Evolutionary conservation across 2,797 vertebrate genomes (phyloP), one percentile per base, ranked within the genome.

Genomic region (Astyanax mexicanus): DNA sequence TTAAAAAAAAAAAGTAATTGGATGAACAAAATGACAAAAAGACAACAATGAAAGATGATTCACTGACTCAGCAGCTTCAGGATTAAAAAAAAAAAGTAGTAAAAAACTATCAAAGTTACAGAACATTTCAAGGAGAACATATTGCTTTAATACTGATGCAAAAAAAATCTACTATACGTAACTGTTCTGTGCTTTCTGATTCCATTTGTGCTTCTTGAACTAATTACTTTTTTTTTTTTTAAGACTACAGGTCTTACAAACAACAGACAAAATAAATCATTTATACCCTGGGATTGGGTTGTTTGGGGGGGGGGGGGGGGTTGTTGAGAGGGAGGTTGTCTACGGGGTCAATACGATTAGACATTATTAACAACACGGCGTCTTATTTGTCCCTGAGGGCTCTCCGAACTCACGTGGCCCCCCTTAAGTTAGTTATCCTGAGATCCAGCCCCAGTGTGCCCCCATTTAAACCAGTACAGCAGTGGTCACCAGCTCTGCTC

Each of bases 371-470:
- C 40, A 77, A 23, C 49, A 49, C 9, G 2, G 13, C 32, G 3
- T 73, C 58, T 51, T 66, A 19, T 65, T 74, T 44, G 61, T 70
- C 42, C 68, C 38, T 54, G 55, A 72, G 58, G 81, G 65, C 47
- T 67, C 51, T 23, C 45, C 84, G 32, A n/a, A 77, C 76, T 0
- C 51, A 32, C 32, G 37, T 40, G 40, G 32, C 55, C 40, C 32
- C 49, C 85, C 80, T 40, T 86, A n/a, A 85, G 75, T 81, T 4
- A 80, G n/a, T 27, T 15, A 40, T 49, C 60, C 75, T 78, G 79
- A 77, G 79, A 76, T 42, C 76, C 79, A 81, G 79, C 86, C 88
- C 88, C 86, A 72, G 84, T 78, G 69, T 85, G 74, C 81, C 19
- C 10, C 58, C 58, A 35, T 58, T 35, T 35, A 17, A 58, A 35